Percentiles rank a stretch among this genome's conserved stretches.
Conservation (phyloP, 2,888 invertebrate species). For the Drosophila differens region DNA sequence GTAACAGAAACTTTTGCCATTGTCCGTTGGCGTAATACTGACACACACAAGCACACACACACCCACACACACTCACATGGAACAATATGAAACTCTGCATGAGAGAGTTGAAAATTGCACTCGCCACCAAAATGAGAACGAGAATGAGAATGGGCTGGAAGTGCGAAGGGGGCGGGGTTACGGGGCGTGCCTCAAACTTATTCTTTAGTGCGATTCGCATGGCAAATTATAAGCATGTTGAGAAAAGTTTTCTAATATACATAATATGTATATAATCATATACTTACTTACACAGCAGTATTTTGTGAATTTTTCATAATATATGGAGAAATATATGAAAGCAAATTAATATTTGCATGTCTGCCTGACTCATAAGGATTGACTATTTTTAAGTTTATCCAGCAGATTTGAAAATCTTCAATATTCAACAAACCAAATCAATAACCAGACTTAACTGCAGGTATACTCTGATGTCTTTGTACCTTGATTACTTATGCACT, state of each 20-base stretch:
- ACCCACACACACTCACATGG: neutral
- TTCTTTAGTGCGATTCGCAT: constrained; percentile 42
- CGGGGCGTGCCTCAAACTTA: constrained; percentile 41
- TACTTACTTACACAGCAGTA: neutral
- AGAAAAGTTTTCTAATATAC: constrained; percentile 25
- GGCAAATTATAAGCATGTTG: constrained; percentile 53
- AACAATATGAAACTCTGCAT: constrained; percentile 30
- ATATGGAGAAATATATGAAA: neutral
- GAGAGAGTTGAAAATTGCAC: constrained; percentile 58
- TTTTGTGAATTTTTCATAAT: neutral
- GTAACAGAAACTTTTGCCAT: constrained; percentile 77
- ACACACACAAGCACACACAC: constrained; percentile 44
- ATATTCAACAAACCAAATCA: neutral
- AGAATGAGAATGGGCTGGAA: constrained; percentile 17
- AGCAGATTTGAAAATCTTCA: neutral
- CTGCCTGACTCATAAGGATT: neutral
- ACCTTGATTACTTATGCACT: no score
- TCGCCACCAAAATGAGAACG: constrained; percentile 53
- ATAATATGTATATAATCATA: neutral
- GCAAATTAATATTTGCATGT: neutral
- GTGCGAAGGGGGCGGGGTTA: neutral
- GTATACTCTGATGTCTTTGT: no score
- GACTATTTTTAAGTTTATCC: neutral
- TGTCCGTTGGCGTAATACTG: constrained; percentile 71
- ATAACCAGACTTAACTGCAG: neutral